Conservation (phyloP, 2,113 vertebrate species). For the Hystrix cristata region DNA sequence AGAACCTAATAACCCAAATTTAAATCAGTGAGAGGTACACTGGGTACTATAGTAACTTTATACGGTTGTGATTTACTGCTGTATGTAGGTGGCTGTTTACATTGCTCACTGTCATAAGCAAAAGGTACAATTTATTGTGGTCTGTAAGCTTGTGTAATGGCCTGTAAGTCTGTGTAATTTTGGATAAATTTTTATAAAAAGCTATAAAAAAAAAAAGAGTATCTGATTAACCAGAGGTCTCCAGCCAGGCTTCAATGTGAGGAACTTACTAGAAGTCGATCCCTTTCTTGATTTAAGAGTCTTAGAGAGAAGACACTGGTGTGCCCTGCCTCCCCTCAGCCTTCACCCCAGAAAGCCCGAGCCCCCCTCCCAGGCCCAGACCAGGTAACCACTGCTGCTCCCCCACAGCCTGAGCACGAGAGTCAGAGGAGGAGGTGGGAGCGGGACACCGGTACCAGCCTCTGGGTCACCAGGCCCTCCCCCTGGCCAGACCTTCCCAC, state of each 20-base stretch:
- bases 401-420: background rate
- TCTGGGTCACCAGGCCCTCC: constrained; percentile 13
- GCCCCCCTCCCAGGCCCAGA: background rate
- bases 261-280: constrained; percentile 5
- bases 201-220: background rate
- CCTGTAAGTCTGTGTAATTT: no score
- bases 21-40: no score
- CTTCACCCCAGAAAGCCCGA: background rate
- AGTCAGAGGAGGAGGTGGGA: no score
- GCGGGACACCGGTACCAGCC: background rate
- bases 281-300: background rate
- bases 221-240: constrained; percentile 2
- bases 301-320: background rate
- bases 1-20: no score
- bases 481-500: background rate
- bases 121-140: no score
- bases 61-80: no score
- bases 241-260: background rate
- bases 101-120: no score
- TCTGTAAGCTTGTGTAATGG: no score
- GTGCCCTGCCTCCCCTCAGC: background rate
- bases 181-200: no score
- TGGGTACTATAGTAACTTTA: no score
- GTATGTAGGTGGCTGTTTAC: no score
- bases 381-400: background rate